phyloP scores from a whole-genome alignment of 1,140 invertebrate species.

The Conus ventricosus region DNA sequence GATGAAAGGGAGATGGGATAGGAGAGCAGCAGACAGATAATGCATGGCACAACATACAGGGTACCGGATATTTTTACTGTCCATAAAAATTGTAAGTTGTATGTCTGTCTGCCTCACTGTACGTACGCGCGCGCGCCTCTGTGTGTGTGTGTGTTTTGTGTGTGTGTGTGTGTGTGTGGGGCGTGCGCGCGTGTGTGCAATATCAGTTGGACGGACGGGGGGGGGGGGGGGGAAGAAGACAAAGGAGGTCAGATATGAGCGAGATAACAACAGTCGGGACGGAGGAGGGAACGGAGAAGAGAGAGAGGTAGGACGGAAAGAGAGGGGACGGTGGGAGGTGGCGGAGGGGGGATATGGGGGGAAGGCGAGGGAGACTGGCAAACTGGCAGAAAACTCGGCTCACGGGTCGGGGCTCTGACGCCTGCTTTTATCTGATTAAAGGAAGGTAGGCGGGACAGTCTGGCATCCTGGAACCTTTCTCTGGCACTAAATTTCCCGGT shows the following conservation, averaged over 20 bases:
- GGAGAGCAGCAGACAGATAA: no score
- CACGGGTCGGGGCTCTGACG: slow-evolving; percentile 1
- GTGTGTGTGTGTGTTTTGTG: background rate
- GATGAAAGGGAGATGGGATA: no score
- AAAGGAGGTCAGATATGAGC: background rate
- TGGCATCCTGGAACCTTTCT: slow-evolving; percentile 37
- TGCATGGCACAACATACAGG: no score
- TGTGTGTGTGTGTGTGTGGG: background rate
- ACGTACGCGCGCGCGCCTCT: no score
- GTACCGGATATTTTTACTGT: no score
- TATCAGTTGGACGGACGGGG: no score
- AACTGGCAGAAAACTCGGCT: no score
- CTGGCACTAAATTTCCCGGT: slow-evolving; percentile 35
- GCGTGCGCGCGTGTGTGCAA: no score
- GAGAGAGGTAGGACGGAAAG: background rate
- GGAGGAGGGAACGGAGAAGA: background rate
- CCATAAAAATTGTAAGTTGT: no score
- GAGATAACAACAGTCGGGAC: no score
- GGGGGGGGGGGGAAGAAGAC: background rate
- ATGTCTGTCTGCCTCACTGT: no score
- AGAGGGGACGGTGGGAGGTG: background rate
- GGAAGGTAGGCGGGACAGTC: slow-evolving; percentile 33
- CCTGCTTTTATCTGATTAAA: slow-evolving; percentile 41
- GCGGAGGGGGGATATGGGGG: background rate
- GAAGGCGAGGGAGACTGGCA: background rate